Base-by-base conservation (phyloP, 2,113 vertebrate genomes). In the Poeciliopsis retropinna region DNA sequence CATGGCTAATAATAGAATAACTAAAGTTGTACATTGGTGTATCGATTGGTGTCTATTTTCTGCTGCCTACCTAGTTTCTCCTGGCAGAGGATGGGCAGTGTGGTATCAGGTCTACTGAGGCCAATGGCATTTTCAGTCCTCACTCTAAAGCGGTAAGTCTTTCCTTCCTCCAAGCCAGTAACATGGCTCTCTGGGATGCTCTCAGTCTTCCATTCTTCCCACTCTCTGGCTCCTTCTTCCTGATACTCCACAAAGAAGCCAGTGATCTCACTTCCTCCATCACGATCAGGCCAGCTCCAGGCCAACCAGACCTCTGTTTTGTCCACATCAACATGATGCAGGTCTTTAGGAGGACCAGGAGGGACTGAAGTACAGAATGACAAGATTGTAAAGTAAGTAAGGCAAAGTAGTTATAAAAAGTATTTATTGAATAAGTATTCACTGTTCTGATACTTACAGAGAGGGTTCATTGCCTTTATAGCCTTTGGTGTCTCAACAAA, bases 211-310 rank as follows among this genome's bases (percentile, higher is more conserved):
- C 98, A 98, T 67, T 96, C 95, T 30, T 93, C 95, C 98, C 98
- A 99, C 57, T 98, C 97, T 78, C 92, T 92, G 60, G 93, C 93
- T 51, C 96, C 97, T 77, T 99, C 98, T 90, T 97, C 97, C 88
- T 99, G 97, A 88, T 97, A 99, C 88, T 99, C 98, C 34, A 99
- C 97, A 81, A 98, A 93, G 93, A 99, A 99, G 5, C 97, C 98
- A 75, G 97, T 99, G 89, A 99, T 98, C 63, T 96, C 95, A 92
- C 98, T 97, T 88, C 98, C 98, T 60, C 98, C 98, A 79, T 97
- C 96, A 86, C 98, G 97, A 89, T 99, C 98, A 61, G 98, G 98
- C 92, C 96, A 96, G 88, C 97, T 96, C 98, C 98, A 99, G 74
- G 92, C 96, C 76, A 99, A 95, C 91, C 96, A 98, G 44, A 99